Conservation (phyloP, 2,888 invertebrate species). For the Morpho deidamia region DNA sequence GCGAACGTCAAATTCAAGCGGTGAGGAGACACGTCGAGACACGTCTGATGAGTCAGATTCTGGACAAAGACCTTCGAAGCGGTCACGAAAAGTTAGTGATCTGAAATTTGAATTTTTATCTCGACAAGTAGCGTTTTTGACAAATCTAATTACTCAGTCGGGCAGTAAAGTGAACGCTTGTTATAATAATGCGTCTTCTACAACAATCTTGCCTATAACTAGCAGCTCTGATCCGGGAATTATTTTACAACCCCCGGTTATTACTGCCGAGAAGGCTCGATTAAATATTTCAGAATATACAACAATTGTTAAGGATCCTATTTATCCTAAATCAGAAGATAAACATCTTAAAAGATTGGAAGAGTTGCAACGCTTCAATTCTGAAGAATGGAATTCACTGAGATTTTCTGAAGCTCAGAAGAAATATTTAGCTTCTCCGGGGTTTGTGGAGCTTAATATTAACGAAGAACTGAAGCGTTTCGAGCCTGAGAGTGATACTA, state of each 20-base stretch:
- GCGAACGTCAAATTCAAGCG: too few relatives aligned
- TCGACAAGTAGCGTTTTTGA: conserved; percentile 8
- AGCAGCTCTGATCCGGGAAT: too few relatives aligned
- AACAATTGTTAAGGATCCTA: conserved; percentile 9
- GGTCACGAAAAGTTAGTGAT: background rate
- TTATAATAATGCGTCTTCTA: too few relatives aligned
- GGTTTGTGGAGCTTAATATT: conserved; percentile 19
- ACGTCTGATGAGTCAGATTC: too few relatives aligned
- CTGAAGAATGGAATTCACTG: conserved; percentile 18
- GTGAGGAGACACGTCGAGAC: too few relatives aligned
- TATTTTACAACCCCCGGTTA: too few relatives aligned
- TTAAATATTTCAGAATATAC: conserved; percentile 7
- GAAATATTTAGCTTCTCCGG: conserved; percentile 18
- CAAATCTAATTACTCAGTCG: conserved; percentile 5
- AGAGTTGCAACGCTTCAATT: too few relatives aligned
- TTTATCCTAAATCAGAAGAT: background rate
- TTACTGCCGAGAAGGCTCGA: background rate
- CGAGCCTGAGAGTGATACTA: conserved; percentile 1
- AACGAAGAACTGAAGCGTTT: conserved; percentile 21
- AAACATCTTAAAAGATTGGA: too few relatives aligned
- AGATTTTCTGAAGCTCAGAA: conserved; percentile 18
- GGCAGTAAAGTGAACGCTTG: too few relatives aligned
- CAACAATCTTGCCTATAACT: too few relatives aligned
- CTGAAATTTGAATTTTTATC: background rate
- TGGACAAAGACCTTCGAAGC: too few relatives aligned